Percentiles rank a stretch among this genome's conserved stretches.
Conservation (phyloP, 2,797 vertebrate species). For the Anguilla pacifica region DNA sequence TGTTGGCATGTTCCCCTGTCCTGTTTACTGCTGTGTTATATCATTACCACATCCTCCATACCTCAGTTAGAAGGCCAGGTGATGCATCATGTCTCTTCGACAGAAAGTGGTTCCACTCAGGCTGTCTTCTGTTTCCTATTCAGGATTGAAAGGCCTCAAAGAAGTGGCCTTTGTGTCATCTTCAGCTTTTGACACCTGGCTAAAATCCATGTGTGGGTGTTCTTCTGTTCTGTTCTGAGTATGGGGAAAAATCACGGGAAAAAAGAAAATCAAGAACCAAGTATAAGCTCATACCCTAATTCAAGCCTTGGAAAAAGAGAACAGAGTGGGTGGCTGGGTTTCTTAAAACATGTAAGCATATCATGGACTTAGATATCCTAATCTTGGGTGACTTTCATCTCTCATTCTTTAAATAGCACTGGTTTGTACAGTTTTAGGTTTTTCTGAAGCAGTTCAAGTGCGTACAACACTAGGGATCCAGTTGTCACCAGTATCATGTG, state of each 20-base stretch:
- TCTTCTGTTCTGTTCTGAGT: conserved; percentile 12
- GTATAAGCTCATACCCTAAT: background rate
- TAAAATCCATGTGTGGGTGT: conserved; percentile 10
- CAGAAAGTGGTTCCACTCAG: background rate
- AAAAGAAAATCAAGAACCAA: background rate
- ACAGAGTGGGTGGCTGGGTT: background rate
- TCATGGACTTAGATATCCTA: background rate
- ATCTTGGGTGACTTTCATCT: background rate
- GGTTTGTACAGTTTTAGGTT: background rate
- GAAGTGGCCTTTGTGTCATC: conserved; percentile 13
- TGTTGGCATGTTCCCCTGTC: background rate
- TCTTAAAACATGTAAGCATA: background rate
- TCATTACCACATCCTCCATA: background rate
- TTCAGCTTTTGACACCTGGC: background rate
- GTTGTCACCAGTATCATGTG: background rate
- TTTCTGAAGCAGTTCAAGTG: background rate
- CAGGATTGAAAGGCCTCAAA: conserved; percentile 20
- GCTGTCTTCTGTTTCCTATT: background rate
- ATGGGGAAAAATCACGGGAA: background rate
- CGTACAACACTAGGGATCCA: background rate
- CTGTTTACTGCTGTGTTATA: background rate
- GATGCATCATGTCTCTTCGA: conserved; percentile 9
- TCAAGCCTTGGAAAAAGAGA: background rate
- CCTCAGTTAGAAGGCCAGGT: conserved; percentile 11
- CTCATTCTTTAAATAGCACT: background rate